Evolutionary conservation across 2,113 vertebrate species (phyloP), one percentile per base, ranked within the genome.

Genomic region (Odocoileus virginianus): DNA sequence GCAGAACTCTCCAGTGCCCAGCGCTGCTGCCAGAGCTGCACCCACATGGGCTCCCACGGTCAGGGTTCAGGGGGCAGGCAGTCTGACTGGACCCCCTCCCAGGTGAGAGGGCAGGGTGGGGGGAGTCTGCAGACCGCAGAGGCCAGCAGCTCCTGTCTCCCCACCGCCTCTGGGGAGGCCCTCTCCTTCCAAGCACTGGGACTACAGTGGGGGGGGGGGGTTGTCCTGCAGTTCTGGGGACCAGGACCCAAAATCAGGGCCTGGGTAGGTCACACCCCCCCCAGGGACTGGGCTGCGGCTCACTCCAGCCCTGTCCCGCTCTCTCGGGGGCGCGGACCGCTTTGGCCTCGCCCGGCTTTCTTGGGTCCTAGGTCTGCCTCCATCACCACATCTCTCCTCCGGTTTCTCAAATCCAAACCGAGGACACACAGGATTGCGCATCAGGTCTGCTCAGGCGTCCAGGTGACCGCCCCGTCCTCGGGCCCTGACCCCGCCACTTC

Each of bases 271-370:
- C 50, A 36, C 50, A 15, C 1, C 17, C 50, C 50, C 45, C 2
- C 19, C 11, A 54, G 19, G 33, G 11, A 21, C 6, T 54, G 30
- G 6, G 33, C 11, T 21, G 47, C 0, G 2, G 78, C 11, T 30
- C 76, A 33, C 45, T n/a, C 50, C 50, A n/a, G 50, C 30, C 64
- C n/a, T 2, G 1, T 21, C 33, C 33, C 17, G 9, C n/a, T 67
- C 17, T n/a, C 64, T 19, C 16, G 61, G 16, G 60, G 6, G 6
- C 1, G 0, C 3, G 1, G 60, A 33, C 28, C 1, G 14, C 60
- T 3, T 28, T 1, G 0, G 28, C 60, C 60, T 30, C 14, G 7
- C 5, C 33, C 12, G 2, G 50, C 50, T 36, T 54, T 23, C 33
- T 25, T 7, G 50, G 50, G 33, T 5, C 50, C 33, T 52, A 55